Evolutionary conservation across 2,888 invertebrate genomes (phyloP), one percentile per base, ranked within the genome.

Genomic region (Euclidia mi): DNA sequence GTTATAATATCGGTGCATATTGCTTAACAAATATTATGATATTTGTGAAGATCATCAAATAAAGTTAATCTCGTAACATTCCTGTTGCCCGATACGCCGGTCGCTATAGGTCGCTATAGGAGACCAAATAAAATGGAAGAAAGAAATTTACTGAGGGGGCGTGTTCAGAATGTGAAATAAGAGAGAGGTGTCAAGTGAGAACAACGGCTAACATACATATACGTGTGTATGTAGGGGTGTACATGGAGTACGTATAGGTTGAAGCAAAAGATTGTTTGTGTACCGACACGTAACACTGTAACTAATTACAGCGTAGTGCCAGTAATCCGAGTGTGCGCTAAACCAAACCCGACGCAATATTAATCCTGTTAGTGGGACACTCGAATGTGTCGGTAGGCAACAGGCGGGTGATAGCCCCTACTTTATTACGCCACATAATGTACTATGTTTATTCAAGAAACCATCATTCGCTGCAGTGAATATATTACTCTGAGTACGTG

Each of bases 291-390:
- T 73, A 67, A 67, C 72, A 69, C 76, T 65, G 63, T 82, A 82
- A 81, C 79, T 84, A 85, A 85, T 85, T 84, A 82, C 77, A 75
- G 65, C 70, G 65, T 78, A 84, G 79, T 77, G 78, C 69, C 60
- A 63, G 74, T 84, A 84, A 85, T 82, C 82, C 76, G 55, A 76
- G 65, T 72, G 56, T 65, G 48, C 72, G 75, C 78, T 73, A 74
- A 79, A 76, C 78, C 78, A 73, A 78, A 76, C 77, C 70, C 34
- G 38, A 40, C 38, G 67, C 61, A 55, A 66, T 73, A 78, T 81
- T 80, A 82, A 83, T 81, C 77, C 77, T 64, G 67, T 58, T 68
- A 57, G 68, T 59, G 49, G 50, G 53, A 57, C 49, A 57, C 47
- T 70, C 44, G 49, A 49, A 61, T 73, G 61, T 61, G 62, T 65